Conservation (phyloP, 2,888 invertebrate genomes). For the Pandemis corylana region DNA sequence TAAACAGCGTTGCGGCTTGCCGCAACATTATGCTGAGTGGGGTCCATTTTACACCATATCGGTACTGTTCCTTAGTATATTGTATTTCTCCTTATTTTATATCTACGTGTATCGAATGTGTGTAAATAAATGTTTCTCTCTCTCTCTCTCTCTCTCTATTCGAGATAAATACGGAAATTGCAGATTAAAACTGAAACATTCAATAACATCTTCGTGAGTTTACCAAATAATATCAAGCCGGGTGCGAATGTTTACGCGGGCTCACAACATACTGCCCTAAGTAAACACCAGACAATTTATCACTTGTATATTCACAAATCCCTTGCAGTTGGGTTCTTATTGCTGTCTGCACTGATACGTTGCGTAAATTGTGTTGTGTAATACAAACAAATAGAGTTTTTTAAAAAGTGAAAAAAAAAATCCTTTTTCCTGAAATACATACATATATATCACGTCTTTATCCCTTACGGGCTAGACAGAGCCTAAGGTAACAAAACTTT, state of each 20-base stretch:
- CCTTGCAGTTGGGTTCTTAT: conserved; percentile 26
- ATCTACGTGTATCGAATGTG: no score
- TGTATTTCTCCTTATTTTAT: no score
- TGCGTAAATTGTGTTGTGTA: conserved; percentile 3
- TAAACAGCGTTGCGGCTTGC: no score
- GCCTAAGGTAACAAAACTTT: no score
- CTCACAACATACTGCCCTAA: conserved; percentile 52
- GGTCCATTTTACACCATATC: no score
- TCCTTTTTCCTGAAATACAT: no score
- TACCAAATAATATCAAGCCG: conserved; percentile 50
- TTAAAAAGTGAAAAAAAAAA: background rate
- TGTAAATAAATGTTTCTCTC: no score
- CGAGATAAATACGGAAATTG: background rate
- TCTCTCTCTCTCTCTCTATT: no score
- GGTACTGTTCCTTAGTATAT: no score
- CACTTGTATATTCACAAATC: conserved; percentile 40
- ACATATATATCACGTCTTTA: no score
- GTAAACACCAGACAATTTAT: conserved; percentile 56
- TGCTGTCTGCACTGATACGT: background rate
- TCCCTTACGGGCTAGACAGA: no score
- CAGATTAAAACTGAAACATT: conserved; percentile 24
- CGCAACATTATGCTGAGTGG: no score
- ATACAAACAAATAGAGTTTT: background rate
- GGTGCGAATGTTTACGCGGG: conserved; percentile 57
- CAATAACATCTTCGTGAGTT: conserved; percentile 51